Conservation (phyloP, 2,797 vertebrate species). For the Natrix natrix region DNA sequence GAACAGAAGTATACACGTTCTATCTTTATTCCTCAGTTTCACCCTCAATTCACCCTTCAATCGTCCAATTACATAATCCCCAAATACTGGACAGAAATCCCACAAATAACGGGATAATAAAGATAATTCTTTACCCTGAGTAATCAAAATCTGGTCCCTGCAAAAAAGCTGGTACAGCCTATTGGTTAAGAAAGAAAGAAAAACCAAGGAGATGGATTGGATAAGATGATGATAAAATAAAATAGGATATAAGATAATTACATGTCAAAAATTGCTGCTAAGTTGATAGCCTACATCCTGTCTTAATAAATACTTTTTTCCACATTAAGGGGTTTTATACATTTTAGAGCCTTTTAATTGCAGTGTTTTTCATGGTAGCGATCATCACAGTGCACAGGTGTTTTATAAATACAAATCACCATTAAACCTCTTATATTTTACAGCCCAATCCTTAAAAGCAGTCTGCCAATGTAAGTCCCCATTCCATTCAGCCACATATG, state of each 20-base stretch:
- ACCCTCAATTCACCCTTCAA: neutral
- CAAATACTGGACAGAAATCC: neutral
- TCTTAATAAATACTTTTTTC: neutral
- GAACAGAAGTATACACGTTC: neutral
- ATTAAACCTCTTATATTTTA: constrained; percentile 26
- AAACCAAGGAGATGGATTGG: neutral
- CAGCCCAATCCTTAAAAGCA: constrained; percentile 34
- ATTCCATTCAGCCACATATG: constrained; percentile 27
- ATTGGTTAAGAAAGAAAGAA: neutral
- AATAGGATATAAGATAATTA: neutral
- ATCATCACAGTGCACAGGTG: constrained; percentile 19
- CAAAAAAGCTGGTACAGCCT: neutral
- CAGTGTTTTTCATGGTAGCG: neutral
- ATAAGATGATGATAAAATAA: neutral
- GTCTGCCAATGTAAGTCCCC: constrained; percentile 18
- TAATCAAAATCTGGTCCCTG: constrained; percentile 7
- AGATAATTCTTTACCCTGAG: neutral
- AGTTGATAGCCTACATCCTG: constrained; percentile 1
- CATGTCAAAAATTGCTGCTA: constrained; percentile 1
- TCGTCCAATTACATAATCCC: neutral
- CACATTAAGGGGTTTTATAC: constrained; percentile 15
- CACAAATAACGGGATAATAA: too few species aligned
- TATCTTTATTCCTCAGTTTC: constrained; percentile 10
- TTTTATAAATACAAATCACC: constrained; percentile 34
- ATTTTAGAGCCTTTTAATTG: constrained; percentile 29